Evolutionary conservation across 2,113 vertebrate genomes (phyloP), one percentile per base, ranked within the genome.

Genomic region (Equus quagga): DNA sequence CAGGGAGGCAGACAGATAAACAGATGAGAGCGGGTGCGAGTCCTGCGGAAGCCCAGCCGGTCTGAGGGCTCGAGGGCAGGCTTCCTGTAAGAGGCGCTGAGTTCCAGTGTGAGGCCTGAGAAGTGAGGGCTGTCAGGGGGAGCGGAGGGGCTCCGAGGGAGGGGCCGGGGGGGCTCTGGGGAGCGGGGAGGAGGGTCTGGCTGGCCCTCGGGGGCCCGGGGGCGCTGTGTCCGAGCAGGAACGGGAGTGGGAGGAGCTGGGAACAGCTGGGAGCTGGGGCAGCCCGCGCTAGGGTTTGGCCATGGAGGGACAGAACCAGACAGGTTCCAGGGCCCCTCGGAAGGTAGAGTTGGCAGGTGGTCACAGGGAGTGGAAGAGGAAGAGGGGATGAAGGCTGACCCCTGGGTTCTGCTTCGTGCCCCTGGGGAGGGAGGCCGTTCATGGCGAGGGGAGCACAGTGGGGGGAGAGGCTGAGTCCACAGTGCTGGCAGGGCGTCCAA

Each of bases 391-490:
- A 19, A 69, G n/a, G 1, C 85, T 49, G 33, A 44, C 28, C 26
- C 9, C 36, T 0, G 0, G 67, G 18, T 36, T 65, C 73, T 56
- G 49, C 72, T 51, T 18, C 2, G 15, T 86, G 75, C 33, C 44
- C 8, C 41, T 33, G 81, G 67, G 26, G 13, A 62, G 64, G 86
- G 51, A 60, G 36, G 51, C 65, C 21, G 2, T 19, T 92, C 51
- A 4, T 8, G n/a, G 36, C 10, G 19, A 54, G 21, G 33, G 9
- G n/a, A 10, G 36, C 67, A 10, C 0, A 2, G 19, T 2, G 1
- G 0, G 33, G 26, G 54, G 26, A 51, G 79, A 69, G 56, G 8
- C 69, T 60, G 51, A 41, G 54, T n/a, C 36, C 0, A 2, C 14
- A 19, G 54, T 8, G 44, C 44, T 6, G 0, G 0, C 31, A 41